A percentile compares a stretch with the other conserved stretches of the same genome.
phyloP scores from a whole-genome alignment of 2,113 vertebrate genomes.

The Mormoops blainvillei region DNA sequence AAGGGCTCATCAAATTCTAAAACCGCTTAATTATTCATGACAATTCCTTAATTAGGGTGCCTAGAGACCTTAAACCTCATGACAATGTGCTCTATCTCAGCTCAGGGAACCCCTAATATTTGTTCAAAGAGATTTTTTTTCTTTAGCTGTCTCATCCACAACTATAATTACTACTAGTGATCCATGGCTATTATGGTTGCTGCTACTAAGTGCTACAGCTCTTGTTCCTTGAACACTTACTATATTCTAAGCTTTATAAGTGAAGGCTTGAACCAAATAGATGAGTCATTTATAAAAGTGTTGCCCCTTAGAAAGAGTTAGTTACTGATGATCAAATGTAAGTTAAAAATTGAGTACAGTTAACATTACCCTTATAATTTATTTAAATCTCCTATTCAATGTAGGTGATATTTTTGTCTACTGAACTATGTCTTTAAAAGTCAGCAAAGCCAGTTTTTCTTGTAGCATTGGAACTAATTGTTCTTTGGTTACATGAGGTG shows the following conservation, averaged over 20 bases:
- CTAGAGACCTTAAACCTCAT: neutral
- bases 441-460: neutral
- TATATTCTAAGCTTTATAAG: neutral
- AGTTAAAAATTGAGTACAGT: neutral
- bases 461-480: neutral
- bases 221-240: neutral
- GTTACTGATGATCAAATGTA: neutral
- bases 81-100: neutral
- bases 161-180: neutral
- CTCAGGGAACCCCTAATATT: neutral
- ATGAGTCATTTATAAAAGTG: neutral
- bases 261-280: neutral
- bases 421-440: neutral
- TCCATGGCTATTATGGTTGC: neutral
- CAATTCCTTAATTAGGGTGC: neutral
- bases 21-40: conserved; percentile 38
- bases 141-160: neutral
- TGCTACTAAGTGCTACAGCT: neutral
- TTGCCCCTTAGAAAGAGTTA: neutral
- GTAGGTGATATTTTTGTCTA: neutral
- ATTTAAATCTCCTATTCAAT: neutral
- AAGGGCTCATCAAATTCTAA: neutral
- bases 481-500: neutral
- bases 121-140: neutral
- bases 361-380: neutral